Evolutionary conservation across 1,140 invertebrate species (phyloP).

Genomic region (Drosophila dunni): DNA sequence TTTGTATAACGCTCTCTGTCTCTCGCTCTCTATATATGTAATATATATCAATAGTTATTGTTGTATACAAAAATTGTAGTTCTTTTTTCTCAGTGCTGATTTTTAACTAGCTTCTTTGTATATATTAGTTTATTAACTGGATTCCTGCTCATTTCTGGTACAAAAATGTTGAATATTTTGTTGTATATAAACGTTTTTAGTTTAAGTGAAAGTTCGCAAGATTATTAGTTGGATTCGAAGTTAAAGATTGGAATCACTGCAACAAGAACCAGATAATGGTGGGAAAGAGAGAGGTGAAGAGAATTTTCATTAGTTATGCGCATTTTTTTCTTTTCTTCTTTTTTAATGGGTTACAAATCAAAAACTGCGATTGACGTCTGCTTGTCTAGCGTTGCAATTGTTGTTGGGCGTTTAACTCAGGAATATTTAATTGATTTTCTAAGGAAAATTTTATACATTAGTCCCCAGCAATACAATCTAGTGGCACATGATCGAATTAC

Average conservation of each 20-base stretch:
- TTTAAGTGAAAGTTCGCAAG: constrained; percentile 60
- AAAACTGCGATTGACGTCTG: background rate
- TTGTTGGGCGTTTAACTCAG: constrained; percentile 5
- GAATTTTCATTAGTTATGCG: constrained; percentile 36
- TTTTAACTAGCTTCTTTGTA: constrained; percentile 17
- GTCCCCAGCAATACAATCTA: constrained; percentile 26
- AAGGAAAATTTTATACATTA: constrained; percentile 21
- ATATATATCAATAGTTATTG: constrained; percentile 30
- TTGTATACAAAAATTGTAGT: constrained; percentile 30
- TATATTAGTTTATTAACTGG: constrained; percentile 31
- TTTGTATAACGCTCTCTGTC: background rate
- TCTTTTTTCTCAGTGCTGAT: constrained; percentile 34
- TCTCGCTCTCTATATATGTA: too few relatives aligned
- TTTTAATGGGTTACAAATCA: background rate
- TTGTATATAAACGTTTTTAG: constrained; percentile 41
- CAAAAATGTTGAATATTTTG: constrained; percentile 60
- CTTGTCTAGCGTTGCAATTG: background rate
- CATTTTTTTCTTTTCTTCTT: background rate
- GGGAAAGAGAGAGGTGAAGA: background rate
- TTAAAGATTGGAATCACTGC: constrained; percentile 73
- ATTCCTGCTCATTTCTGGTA: constrained; percentile 52
- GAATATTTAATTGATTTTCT: constrained; percentile 23
- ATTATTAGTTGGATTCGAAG: constrained; percentile 61
- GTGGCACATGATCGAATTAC: constrained; percentile 65
- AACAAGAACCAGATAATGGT: constrained; percentile 34